Conservation (phyloP, 2,888 invertebrate species). For the Acrocyrtus sp. region DNA sequence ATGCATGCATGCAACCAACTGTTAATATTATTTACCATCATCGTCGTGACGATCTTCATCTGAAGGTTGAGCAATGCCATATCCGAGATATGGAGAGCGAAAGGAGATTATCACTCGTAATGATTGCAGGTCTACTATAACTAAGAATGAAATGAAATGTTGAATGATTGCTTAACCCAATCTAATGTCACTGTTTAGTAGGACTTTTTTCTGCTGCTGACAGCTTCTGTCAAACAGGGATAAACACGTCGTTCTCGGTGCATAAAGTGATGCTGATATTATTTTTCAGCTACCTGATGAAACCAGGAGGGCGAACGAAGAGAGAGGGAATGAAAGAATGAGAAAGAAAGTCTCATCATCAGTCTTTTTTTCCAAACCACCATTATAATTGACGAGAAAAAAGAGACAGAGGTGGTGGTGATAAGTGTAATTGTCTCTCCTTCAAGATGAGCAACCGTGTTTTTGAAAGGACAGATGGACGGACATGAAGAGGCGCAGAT, state of each 20-base stretch:
- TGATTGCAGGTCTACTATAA: conserved; percentile 2
- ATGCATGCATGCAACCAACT: conserved; percentile 42
- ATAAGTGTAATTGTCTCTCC: too few relatives aligned
- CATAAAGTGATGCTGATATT: not conserved
- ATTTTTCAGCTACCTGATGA: conserved; percentile 25
- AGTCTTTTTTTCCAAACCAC: conserved; percentile 14
- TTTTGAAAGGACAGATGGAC: too few relatives aligned
- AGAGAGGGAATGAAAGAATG: conserved; percentile 3
- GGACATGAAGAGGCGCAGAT: too few relatives aligned
- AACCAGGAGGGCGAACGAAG: conserved; percentile 13
- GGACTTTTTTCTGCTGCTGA: conserved; percentile 17
- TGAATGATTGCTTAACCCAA: conserved; percentile 20
- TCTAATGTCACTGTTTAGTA: conserved; percentile 1
- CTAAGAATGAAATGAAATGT: too few relatives aligned
- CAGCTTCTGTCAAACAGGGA: conserved; percentile 43
- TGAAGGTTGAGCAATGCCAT: not conserved
- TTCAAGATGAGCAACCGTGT: too few relatives aligned
- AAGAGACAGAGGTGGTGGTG: not conserved
- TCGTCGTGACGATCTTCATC: conserved; percentile 9
- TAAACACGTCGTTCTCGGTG: not conserved
- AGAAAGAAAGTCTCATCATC: conserved; percentile 20
- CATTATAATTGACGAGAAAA: too few relatives aligned
- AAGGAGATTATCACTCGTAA: not conserved
- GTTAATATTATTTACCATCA: conserved; percentile 23
- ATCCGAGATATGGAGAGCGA: not conserved